phyloP scores from a whole-genome alignment of 2,888 invertebrate species.

The Sarcophaga rosellei region DNA sequence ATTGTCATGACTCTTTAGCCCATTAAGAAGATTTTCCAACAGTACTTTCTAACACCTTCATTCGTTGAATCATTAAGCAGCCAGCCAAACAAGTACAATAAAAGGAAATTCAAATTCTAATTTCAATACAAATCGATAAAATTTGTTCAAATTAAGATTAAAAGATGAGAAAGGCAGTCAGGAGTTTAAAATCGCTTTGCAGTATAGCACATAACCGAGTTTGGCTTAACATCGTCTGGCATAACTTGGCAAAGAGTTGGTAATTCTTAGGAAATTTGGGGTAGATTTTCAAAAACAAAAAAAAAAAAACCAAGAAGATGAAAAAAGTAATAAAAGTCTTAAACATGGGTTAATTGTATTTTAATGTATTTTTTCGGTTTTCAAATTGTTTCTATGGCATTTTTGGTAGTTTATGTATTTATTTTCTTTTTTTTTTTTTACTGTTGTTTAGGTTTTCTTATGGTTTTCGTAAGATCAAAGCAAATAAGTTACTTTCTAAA shows the following conservation, averaged over 20 bases:
- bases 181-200: conserved; percentile 30
- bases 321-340: neutral
- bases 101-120: conserved; percentile 49
- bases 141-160: conserved; percentile 53
- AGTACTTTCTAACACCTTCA: conserved; percentile 58
- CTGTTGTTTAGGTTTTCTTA: conserved; percentile 17
- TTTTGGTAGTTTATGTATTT: conserved; percentile 30
- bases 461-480: conserved; percentile 62
- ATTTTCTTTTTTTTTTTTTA: neutral
- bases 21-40: neutral
- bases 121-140: conserved; percentile 59
- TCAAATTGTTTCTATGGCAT: conserved; percentile 53
- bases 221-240: conserved; percentile 31
- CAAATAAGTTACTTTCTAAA: conserved; percentile 68
- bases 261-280: conserved; percentile 64
- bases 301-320: no score
- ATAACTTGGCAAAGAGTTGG: conserved; percentile 49
- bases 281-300: conserved; percentile 53
- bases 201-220: conserved; percentile 11
- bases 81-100: neutral
- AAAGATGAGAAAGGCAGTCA: conserved; percentile 55
- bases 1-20: no score
- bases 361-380: conserved; percentile 62
- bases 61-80: conserved; percentile 25
- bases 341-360: conserved; percentile 65